Conservation (phyloP, 2,797 vertebrate genomes). For the Heterohyrax brucei region DNA sequence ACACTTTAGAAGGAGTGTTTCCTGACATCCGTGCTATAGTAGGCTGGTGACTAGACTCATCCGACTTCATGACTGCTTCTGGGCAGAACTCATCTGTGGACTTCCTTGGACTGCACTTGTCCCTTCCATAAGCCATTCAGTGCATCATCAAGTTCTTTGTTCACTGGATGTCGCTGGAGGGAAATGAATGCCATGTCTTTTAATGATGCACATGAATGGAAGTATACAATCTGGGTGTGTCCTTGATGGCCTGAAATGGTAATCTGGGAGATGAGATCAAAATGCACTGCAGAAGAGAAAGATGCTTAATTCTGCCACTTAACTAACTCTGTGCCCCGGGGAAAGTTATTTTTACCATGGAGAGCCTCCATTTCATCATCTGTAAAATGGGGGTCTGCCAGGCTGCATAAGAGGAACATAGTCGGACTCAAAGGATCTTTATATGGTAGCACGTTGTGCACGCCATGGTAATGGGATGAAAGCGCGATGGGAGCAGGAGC, state of each 20-base stretch:
- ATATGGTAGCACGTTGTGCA: background rate
- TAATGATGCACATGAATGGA: background rate
- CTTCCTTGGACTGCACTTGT: background rate
- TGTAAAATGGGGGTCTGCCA: background rate
- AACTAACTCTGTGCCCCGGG: background rate
- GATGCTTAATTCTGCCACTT: background rate
- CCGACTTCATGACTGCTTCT: background rate
- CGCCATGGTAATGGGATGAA: background rate
- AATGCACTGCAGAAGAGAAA: background rate
- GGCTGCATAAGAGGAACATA: background rate
- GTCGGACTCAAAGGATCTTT: background rate
- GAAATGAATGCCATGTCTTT: background rate
- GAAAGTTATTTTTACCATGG: background rate
- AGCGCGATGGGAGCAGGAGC: background rate
- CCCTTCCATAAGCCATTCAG: background rate
- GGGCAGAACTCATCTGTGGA: background rate
- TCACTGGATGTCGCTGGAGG: background rate
- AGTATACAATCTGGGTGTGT: background rate
- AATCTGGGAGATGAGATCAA: background rate
- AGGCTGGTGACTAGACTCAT: background rate
- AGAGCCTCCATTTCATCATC: conserved; percentile 4
- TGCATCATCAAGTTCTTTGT: conserved; percentile 1
- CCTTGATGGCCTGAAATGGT: conserved; percentile 38
- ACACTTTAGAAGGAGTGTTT: conserved; percentile 20
- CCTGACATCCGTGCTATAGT: background rate